A percentile compares a stretch with the other conserved stretches of the same genome.
Evolutionary conservation across 1,140 invertebrate species (phyloP).

Genomic region (Drosophila prosaltans): DNA sequence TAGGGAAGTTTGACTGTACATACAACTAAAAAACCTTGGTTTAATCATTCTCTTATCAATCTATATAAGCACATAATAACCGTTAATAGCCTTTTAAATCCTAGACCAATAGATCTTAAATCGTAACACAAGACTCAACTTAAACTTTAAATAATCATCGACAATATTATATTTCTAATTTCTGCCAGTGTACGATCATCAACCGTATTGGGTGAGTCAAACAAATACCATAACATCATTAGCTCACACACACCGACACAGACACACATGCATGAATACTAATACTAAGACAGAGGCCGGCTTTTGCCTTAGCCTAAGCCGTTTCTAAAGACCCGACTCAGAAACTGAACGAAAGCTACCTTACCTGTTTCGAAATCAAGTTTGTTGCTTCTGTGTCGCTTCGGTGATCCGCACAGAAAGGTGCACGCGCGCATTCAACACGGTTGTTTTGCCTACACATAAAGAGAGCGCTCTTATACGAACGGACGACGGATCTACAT

Average conservation of each 20-base stretch:
- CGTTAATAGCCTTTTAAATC: too few relatives aligned
- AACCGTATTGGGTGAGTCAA: constrained; percentile 59
- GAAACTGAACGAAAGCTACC: constrained; percentile 77
- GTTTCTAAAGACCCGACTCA: constrained; percentile 15
- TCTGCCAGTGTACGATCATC: constrained; percentile 44
- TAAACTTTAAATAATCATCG: neutral
- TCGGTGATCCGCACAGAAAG: constrained; percentile 79
- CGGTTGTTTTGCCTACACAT: constrained; percentile 60
- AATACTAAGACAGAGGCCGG: constrained; percentile 32
- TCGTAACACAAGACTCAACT: too few relatives aligned
- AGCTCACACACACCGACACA: constrained; percentile 18
- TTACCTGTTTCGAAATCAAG: constrained; percentile 81
- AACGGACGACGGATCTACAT: constrained; percentile 35
- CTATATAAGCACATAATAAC: too few relatives aligned
- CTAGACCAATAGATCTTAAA: too few relatives aligned
- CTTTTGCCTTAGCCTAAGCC: constrained; percentile 36
- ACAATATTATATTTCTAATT: neutral
- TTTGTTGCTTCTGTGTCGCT: constrained; percentile 80
- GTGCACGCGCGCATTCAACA: constrained; percentile 79
- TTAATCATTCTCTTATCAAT: too few relatives aligned
- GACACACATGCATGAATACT: neutral
- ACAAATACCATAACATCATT: constrained; percentile 2
- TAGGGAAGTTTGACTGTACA: too few relatives aligned
- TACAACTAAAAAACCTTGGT: too few relatives aligned
- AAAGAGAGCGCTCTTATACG: constrained; percentile 46